Evolutionary conservation across 1,140 invertebrate genomes (phyloP).

Genomic region (Zaprionus tsacasi): DNA sequence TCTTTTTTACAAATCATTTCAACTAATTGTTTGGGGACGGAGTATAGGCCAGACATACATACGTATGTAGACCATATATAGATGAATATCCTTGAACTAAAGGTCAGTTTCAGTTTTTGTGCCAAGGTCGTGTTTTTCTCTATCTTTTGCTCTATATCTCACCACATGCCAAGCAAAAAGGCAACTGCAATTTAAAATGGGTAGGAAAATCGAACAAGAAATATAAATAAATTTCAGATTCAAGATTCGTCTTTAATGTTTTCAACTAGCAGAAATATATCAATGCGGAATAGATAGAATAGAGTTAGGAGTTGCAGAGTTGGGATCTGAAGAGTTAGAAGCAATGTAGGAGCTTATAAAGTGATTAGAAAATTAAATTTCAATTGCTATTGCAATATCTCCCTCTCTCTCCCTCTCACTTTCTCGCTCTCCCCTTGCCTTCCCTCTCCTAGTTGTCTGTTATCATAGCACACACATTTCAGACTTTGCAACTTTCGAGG

Average conservation of each 20-base stretch:
- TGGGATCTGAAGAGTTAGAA: neutral
- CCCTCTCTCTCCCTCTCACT: neutral
- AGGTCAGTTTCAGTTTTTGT: neutral
- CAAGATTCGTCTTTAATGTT: slow-evolving; percentile 20
- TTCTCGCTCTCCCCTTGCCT: neutral
- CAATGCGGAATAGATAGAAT: neutral
- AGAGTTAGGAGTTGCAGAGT: neutral
- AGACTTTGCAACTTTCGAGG: slow-evolving; percentile 6
- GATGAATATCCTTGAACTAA: slow-evolving; percentile 39
- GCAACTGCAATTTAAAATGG: neutral
- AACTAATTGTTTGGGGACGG: slow-evolving; percentile 59
- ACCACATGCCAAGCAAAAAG: slow-evolving; percentile 14
- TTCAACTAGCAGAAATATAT: neutral
- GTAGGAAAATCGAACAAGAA: neutral
- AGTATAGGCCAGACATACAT: slow-evolving; percentile 17
- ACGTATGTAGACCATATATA: too few relatives aligned
- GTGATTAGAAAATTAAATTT: slow-evolving; percentile 1
- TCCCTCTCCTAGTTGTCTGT: neutral
- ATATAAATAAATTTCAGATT: slow-evolving; percentile 33
- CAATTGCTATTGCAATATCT: neutral
- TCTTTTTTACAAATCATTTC: slow-evolving; percentile 61
- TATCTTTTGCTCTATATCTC: neutral
- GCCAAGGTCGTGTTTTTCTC: slow-evolving; percentile 27
- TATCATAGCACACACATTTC: neutral
- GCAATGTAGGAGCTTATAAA: neutral